A percentile compares a stretch with the other conserved stretches of the same genome.
Evolutionary conservation across 1,140 invertebrate species (phyloP).

Genomic region (Calliopsis andreniformis): DNA sequence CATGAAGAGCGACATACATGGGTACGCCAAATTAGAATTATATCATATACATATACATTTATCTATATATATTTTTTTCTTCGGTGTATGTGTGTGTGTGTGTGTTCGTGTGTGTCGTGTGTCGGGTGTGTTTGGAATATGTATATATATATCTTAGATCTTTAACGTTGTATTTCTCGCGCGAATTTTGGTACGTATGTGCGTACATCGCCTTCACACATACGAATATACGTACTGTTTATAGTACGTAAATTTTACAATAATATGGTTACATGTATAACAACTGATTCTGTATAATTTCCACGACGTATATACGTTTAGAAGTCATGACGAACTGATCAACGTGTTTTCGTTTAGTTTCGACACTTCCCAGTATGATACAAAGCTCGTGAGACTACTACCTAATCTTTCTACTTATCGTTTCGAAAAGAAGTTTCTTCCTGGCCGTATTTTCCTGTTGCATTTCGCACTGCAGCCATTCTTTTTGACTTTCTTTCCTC

Average conservation of each 20-base stretch:
- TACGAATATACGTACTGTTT: neutral
- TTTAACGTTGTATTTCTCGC: slow-evolving; percentile 33
- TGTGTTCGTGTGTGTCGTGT: neutral
- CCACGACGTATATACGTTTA: slow-evolving; percentile 59
- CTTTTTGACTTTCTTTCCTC: no score
- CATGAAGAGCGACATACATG: slow-evolving; percentile 26
- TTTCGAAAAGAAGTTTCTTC: neutral
- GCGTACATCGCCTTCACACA: neutral
- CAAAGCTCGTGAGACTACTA: slow-evolving; percentile 26
- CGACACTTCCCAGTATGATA: neutral
- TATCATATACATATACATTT: slow-evolving; percentile 25
- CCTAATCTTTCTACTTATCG: neutral
- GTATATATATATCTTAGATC: slow-evolving; percentile 45
- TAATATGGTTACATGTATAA: slow-evolving; percentile 50
- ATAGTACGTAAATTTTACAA: slow-evolving; percentile 3
- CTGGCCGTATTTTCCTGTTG: no score
- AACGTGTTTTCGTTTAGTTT: neutral
- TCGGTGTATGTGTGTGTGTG: slow-evolving; percentile 20
- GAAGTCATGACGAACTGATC: slow-evolving; percentile 49
- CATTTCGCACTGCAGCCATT: no score
- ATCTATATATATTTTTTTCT: slow-evolving; percentile 21
- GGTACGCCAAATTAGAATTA: slow-evolving; percentile 24
- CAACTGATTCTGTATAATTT: slow-evolving; percentile 37
- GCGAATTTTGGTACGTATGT: slow-evolving; percentile 22
- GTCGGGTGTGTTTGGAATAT: no score